Evolutionary conservation across 53 echinoderm and acorn worm genomes (phyloP).

Genomic region (Luidia sarsii): DNA sequence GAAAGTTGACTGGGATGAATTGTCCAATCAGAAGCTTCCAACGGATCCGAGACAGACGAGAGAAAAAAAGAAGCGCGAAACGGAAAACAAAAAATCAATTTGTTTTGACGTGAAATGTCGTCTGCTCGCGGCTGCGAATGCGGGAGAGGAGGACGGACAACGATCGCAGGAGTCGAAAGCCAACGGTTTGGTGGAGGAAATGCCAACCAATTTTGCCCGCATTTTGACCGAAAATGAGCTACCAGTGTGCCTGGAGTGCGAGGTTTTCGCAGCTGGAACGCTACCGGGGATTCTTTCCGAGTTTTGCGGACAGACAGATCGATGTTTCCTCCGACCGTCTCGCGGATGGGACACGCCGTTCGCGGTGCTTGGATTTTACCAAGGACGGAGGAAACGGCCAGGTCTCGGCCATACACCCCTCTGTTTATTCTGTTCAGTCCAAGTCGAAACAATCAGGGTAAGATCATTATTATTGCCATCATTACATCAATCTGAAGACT

Average conservation of each 20-base stretch:
- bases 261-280: constrained; percentile 20
- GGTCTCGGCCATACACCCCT: too few relatives aligned
- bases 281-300: constrained; percentile 47
- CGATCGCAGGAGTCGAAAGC: too few relatives aligned
- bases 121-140: constrained; percentile 12
- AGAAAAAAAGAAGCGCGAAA: constrained; percentile 6
- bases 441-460: background rate
- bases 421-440: background rate
- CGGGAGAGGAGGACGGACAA: too few relatives aligned
- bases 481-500: too few relatives aligned
- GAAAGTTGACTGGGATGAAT: too few relatives aligned
- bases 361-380: background rate
- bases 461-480: background rate
- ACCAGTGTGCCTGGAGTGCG: constrained; percentile 25
- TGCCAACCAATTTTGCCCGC: too few relatives aligned
- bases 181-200: too few relatives aligned
- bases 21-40: constrained; percentile 33
- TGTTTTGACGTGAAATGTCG: constrained; percentile 1
- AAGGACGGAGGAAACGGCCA: too few relatives aligned
- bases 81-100: background rate
- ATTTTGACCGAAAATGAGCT: constrained; percentile 4
- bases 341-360: background rate
- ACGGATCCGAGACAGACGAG: background rate
- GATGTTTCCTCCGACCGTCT: constrained; percentile 4
- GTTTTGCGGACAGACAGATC: constrained; percentile 27